Base-by-base conservation (phyloP, 2,113 vertebrate species). In the Thomomys bottae region DNA sequence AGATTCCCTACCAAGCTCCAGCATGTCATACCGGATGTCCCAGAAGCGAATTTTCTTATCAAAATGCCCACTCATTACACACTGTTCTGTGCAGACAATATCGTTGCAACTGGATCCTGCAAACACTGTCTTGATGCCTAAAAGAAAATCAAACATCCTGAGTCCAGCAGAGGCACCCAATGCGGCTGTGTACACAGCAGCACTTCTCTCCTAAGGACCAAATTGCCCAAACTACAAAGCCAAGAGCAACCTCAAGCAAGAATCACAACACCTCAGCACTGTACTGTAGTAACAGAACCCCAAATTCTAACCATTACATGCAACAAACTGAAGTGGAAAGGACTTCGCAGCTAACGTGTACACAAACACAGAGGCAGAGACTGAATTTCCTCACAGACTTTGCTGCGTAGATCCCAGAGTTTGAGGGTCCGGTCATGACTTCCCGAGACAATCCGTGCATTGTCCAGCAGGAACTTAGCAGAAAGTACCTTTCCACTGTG, bases 41-140 rank as follows among this genome's bases (percentile, higher is more conserved):
- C 99, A 99, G 98, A 99, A 99, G 20, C 99, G 98, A 66, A 99
- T 98, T 94, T 99, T 99, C 98, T 99, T 99, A 89, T 99, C 99
- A 64, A 99, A 99, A 95, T 99, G 99, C 84, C 99, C 99, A 26
- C 99, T 99, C 99, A 99, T 99, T 28, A 99, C 99, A 94, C 99
- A 99, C 87, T 99, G 99, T 94, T 99, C 99, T 0, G 99, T 99
- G 97, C 99, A 99, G 20, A 99, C 99, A 0, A 99, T 99, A 94
- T 99, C 99, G 30, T 99, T 99, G 96, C 99, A 99, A 97, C 99
- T 99, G 95, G 99, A 99, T 6, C 99, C 99, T 0, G 99, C 99
- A 95, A 99, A 99, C 66, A 99, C 99, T 0, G 99, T 99, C 98
- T 99, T 99, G 97, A 99, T 99, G 97, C 99, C 99, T 99, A 96